Evolutionary conservation across 2,797 vertebrate species (phyloP), one percentile per base, ranked within the genome.

Genomic region (Thunnus albacares): DNA sequence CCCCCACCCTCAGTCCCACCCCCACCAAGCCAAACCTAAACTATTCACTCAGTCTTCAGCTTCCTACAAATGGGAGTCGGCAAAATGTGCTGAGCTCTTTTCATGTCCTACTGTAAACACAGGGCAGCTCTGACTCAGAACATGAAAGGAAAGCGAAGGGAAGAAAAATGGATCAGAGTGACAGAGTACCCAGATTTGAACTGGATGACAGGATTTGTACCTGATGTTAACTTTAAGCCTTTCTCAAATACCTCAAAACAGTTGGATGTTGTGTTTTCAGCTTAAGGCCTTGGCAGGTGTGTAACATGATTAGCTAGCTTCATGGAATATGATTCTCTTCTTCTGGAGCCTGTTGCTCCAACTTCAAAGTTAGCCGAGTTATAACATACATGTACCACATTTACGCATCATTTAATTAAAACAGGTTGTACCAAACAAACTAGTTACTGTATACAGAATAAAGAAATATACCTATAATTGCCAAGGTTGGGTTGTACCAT

Each of bases 221-320:
- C 89, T 94, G 84, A 96, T 92, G 95, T 90, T 90, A 91, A 89
- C 87, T 55, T 87, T 91, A 75, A 92, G 93, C 94, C 93, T 91
- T 95, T 95, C 94, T 93, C 91, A 93, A 91, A 91, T 88, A 93
- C 94, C 90, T 96, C 92, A 92, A 94, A 95, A 94, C 15, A 12
- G 71, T 91, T 80, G 76, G 59, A 69, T 96, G 94, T 95, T 96
- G 90, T 96, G 95, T 89, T 96, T 94, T 92, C 88, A 95, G 92
- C 93, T 94, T 90, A 90, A 87, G 85, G 90, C 89, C 88, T 95
- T 95, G 95, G 94, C 95, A 97, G 96, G 95, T 96, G 94, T 96
- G 96, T 95, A 97, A 97, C 18, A 53, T 1, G 94, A 97, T 92
- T 95, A 92, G 94, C 95, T 95, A 95, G 92, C 92, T 94, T 94